Evolutionary conservation across 1,140 invertebrate species (phyloP), one percentile per base, ranked within the genome.

Genomic region (Nilaparvata lugens): DNA sequence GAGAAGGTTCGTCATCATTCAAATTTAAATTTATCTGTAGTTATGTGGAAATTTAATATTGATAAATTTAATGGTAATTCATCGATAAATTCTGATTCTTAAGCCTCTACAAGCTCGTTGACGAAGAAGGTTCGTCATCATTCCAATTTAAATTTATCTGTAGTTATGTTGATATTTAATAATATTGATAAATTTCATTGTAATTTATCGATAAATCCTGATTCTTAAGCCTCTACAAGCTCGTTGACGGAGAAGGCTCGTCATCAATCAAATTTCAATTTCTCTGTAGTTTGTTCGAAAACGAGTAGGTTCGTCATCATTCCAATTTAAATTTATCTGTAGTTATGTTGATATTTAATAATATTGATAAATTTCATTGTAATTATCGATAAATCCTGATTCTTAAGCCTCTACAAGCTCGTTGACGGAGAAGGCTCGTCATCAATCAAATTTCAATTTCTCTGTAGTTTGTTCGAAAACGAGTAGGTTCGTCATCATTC

Each of bases 121-220:
- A 11, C 18, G n/a, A n/a, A n/a, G n/a, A n/a, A n/a, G n/a, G n/a
- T n/a, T n/a, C n/a, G n/a, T n/a, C n/a, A n/a, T n/a, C n/a, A n/a
- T n/a, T n/a, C n/a, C n/a, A n/a, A n/a, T n/a, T n/a, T n/a, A n/a
- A n/a, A n/a, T n/a, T n/a, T n/a, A n/a, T n/a, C n/a, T n/a, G n/a
- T n/a, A n/a, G n/a, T n/a, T n/a, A n/a, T n/a, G n/a, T n/a, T n/a
- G n/a, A n/a, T n/a, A n/a, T n/a, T n/a, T n/a, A n/a, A n/a, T 52
- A 52, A 19, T n/a, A 4, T 54, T 6, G 4, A 54, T 54, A 13
- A 54, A 14, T 54, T 54, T 4, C 23, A n/a, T n/a, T n/a, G n/a
- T n/a, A n/a, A n/a, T n/a, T n/a, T n/a, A 92, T 97, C 40, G 95
- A 93, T 9, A 97, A 97, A 77, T 91, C 93, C 24, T 93, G 96